Evolutionary conservation across 1,140 invertebrate genomes (phyloP).

Genomic region (Copidosoma floridanum): DNA sequence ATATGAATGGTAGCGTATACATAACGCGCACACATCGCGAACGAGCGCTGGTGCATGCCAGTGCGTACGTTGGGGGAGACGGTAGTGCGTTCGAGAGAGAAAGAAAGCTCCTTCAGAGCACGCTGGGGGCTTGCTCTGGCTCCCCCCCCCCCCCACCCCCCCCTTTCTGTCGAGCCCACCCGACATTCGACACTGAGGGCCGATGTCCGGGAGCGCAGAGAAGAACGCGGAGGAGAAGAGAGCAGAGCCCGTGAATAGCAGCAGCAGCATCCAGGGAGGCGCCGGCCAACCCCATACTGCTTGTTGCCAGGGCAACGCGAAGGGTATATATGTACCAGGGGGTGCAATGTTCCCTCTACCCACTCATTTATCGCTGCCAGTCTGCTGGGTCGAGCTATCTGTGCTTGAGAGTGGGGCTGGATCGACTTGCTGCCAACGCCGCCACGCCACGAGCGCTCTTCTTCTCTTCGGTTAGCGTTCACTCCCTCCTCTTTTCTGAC

Average conservation of each 20-base stretch:
- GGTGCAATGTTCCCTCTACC: not conserved
- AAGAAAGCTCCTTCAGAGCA: too few relatives aligned
- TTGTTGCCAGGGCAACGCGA: conserved; percentile 55
- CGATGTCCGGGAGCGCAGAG: conserved; percentile 3
- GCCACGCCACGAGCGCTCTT: conserved; percentile 1
- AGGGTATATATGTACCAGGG: conserved; percentile 40
- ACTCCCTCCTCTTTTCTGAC: not conserved
- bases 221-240: not conserved
- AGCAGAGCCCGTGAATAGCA: conserved; percentile 14
- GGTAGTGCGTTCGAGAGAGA: too few relatives aligned
- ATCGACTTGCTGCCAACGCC: not conserved
- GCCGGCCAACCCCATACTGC: conserved; percentile 53
- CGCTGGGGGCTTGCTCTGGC: too few relatives aligned
- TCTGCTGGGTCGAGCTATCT: conserved; percentile 15
- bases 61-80: too few relatives aligned
- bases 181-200: too few relatives aligned
- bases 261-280: conserved; percentile 37
- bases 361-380: conserved; percentile 20
- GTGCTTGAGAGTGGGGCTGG: not conserved
- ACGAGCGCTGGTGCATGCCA: too few relatives aligned
- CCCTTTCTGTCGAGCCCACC: too few relatives aligned
- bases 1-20: too few relatives aligned
- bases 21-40: too few relatives aligned
- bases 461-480: too few relatives aligned
- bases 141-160: too few relatives aligned